phyloP scores from a whole-genome alignment of 2,797 vertebrate genomes.

The Acipenser ruthenus region DNA sequence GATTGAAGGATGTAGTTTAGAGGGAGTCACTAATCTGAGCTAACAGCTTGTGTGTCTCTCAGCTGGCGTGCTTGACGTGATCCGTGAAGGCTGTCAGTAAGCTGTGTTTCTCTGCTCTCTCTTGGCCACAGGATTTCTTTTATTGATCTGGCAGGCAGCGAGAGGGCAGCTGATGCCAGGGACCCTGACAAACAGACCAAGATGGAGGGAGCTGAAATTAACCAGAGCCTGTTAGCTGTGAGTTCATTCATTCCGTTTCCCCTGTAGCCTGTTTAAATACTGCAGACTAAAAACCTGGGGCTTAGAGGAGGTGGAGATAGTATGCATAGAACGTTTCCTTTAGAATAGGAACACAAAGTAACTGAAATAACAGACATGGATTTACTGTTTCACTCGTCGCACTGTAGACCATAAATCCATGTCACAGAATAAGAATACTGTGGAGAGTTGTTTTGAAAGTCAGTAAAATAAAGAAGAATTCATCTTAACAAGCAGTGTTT shows the following conservation, averaged over 20 bases:
- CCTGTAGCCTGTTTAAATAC: not conserved
- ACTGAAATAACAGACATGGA: no score
- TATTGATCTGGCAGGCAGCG: constrained; percentile 88
- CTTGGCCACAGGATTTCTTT: constrained; percentile 72
- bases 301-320: not conserved
- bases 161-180: constrained; percentile 79
- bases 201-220: constrained; percentile 88
- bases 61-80: not conserved
- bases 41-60: not conserved
- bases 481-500: no score
- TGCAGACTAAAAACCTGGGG: not conserved
- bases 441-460: no score
- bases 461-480: no score
- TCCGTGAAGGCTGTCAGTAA: no score
- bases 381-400: no score
- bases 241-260: constrained; percentile 30
- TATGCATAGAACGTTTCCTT: not conserved
- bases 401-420: no score
- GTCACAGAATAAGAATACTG: no score
- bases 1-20: no score
- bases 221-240: constrained; percentile 87
- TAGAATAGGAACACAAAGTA: no score
- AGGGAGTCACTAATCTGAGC: no score
- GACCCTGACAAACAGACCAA: constrained; percentile 75
- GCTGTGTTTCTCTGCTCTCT: no score